Base-by-base conservation (phyloP, 2,797 vertebrate genomes). In the Onychomys arenicola region DNA sequence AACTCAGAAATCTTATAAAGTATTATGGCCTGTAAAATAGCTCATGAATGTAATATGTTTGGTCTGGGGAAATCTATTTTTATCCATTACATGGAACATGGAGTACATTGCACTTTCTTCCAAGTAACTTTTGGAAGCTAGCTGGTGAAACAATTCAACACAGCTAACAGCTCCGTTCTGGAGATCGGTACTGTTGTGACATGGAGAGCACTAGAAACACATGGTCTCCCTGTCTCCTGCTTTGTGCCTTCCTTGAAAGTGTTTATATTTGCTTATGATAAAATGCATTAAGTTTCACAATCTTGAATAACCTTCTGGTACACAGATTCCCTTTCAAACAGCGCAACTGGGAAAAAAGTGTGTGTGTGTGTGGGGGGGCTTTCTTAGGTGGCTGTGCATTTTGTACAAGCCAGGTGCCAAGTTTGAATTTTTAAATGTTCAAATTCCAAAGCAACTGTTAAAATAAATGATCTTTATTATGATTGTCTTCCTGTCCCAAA, bases 201-300 rank as follows among this genome's bases (percentile, higher is more conserved):
- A 97, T 32, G 46, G 94, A 96, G 94, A 97, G 95, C 91, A 97
- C 34, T 97, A 97, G 97, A 98, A 98, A 93, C 98, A 98, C 98
- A 98, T 98, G 98, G 96, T 95, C 98, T 97, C 97, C 67, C 49
- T 97, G 98, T 97, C 96, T 98, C 96, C 95, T 97, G 95, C 96
- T 97, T 97, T 98, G 75, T 91, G 95, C 97, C 98, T 98, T 98
- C 97, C 96, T 98, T 85, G 94, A 98, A 96, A 97, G 98, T 97
- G 98, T 98, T 98, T 98, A 97, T 98, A 96, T 98, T 98, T 98
- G 96, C 97, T 98, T 98, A 96, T 97, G 97, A 97, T 98, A 97
- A 98, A 98, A 98, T 97, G 96, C 95, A 92, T 96, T 98, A 97
- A 97, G 96, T 95, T 98, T 98, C 96, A 96, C 95, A 97, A 98